Evolutionary conservation across 2,797 vertebrate genomes (phyloP).

Genomic region (Danio tinwini): DNA sequence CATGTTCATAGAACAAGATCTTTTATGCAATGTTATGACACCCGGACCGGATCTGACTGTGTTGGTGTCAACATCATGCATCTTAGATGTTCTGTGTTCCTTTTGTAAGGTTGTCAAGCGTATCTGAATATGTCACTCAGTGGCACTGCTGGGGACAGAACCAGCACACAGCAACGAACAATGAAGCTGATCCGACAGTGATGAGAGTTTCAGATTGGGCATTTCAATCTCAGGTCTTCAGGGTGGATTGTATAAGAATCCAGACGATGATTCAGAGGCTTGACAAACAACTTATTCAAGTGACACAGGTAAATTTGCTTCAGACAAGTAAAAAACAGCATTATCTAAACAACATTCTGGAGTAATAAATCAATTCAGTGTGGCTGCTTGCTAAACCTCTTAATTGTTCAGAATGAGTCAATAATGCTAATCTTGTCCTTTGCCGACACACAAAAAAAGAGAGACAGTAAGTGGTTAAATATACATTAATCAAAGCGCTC

Average conservation of each 20-base stretch:
- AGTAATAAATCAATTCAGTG: constrained; percentile 50
- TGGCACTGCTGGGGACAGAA: constrained; percentile 47
- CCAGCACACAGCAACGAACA: constrained; percentile 46
- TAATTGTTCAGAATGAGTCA: constrained; percentile 41
- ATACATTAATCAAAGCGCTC: constrained; percentile 43
- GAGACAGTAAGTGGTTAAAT: constrained; percentile 5
- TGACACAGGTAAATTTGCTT: constrained; percentile 14
- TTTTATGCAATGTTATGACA: constrained; percentile 59
- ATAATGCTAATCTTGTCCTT: constrained; percentile 48
- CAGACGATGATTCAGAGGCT: constrained; percentile 3
- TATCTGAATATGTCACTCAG: constrained; percentile 55
- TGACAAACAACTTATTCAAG: not conserved
- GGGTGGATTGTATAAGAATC: not conserved
- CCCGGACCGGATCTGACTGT: constrained; percentile 51
- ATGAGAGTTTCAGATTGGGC: constrained; percentile 30
- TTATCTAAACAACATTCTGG: constrained; percentile 20
- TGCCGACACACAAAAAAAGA: not conserved
- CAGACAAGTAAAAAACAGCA: constrained; percentile 34
- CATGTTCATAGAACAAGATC: constrained; percentile 54
- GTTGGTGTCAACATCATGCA: constrained; percentile 58
- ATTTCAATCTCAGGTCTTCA: constrained; percentile 34
- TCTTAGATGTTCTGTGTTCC: constrained; percentile 43
- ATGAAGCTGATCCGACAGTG: constrained; percentile 45
- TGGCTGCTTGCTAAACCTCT: constrained; percentile 13
- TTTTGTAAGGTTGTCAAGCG: constrained; percentile 58